Evolutionary conservation across 1,140 invertebrate species (phyloP).

Genomic region (Paraescarpia echinospica): DNA sequence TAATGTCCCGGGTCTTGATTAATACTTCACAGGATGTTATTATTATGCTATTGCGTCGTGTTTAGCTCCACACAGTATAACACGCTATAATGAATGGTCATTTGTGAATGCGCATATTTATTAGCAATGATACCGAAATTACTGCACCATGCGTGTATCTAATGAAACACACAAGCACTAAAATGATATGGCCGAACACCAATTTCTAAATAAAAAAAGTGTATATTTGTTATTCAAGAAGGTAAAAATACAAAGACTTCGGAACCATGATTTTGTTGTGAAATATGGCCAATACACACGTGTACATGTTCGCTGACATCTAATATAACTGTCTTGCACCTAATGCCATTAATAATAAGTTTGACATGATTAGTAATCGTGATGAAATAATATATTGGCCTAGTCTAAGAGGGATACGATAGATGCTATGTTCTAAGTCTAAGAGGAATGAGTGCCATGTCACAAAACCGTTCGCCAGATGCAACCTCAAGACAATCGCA

Average conservation of each 20-base stretch:
- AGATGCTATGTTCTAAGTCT: no score
- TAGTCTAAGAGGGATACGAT: no score
- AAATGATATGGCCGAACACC: not conserved
- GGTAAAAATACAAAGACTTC: not conserved
- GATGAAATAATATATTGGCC: no score
- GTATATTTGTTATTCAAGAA: not conserved
- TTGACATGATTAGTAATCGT: no score
- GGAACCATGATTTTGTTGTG: not conserved
- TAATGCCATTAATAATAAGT: no score
- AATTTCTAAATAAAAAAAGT: not conserved
- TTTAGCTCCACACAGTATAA: not conserved
- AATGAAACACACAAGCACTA: not conserved
- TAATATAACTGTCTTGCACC: no score
- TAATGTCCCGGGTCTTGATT: no score
- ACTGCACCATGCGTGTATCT: not conserved
- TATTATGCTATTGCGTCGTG: no score
- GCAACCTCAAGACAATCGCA: no score
- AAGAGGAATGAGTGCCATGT: no score
- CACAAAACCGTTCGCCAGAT: no score
- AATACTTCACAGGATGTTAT: not conserved
- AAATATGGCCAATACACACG: not conserved
- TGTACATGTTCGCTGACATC: no score
- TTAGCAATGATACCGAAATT: not conserved
- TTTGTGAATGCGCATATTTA: not conserved
- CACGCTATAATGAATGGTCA: not conserved